Conservation (phyloP, 92 coral and sea anemone species). For the Porites cylindrica region DNA sequence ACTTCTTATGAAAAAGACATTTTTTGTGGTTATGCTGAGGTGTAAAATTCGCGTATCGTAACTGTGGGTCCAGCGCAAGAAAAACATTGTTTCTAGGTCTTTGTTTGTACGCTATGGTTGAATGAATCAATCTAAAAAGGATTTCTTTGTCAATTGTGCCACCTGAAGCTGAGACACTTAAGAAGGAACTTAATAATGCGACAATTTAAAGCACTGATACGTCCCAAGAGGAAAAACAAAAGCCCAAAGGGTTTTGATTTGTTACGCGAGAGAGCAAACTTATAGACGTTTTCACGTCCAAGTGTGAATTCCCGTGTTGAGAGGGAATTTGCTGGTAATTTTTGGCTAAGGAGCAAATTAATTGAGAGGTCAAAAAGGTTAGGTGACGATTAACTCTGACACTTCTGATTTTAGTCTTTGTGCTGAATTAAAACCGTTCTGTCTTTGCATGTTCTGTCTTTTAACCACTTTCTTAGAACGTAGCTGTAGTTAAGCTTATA, state of each 20-base stretch:
- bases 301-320: conserved; percentile 47
- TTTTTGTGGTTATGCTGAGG: background rate
- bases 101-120: conserved; percentile 22
- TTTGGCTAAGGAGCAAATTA: background rate
- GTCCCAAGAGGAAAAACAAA: background rate
- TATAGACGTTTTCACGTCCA: background rate
- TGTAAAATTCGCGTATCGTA: background rate
- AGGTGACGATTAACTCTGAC: background rate
- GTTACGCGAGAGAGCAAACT: background rate
- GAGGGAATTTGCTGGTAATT: conserved; percentile 2
- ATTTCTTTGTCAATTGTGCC: background rate
- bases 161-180: background rate
- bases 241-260: background rate
- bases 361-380: background rate
- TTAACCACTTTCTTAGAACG: too few relatives aligned
- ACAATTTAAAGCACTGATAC: background rate
- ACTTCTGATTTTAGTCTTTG: background rate
- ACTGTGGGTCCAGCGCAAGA: background rate
- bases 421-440: too few relatives aligned
- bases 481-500: background rate
- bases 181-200: background rate
- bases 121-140: background rate
- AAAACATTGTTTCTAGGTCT: background rate
- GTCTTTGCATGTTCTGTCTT: too few relatives aligned
- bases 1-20: background rate